These are phyloP conservation scores for Zoanthus sansibaricus DNA, from an alignment of 92 coral and sea anemone species.

Conservation along the genomic window DNA sequence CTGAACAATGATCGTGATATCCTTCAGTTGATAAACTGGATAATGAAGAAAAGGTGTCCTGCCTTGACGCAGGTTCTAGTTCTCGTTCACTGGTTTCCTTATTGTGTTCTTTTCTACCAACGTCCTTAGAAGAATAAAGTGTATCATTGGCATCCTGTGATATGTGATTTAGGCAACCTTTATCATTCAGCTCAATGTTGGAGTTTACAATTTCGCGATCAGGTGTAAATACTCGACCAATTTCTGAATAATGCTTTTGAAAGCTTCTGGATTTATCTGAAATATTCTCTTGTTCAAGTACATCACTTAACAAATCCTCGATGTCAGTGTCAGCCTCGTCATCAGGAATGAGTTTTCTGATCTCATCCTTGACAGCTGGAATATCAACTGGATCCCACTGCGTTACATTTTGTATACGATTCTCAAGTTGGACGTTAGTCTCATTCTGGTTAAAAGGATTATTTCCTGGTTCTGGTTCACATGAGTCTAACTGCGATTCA, in stretches of 20 bases:
- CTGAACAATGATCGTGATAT: constrained; percentile 48
- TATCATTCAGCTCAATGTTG: constrained; percentile 11
- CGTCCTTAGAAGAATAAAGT: background rate
- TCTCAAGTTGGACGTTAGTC: background rate
- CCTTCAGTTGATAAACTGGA: constrained; percentile 50
- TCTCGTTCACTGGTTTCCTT: background rate
- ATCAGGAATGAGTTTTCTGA: background rate
- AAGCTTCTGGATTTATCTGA: constrained; percentile 1
- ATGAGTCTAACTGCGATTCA: constrained; percentile 39
- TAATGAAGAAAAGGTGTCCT: constrained; percentile 34
- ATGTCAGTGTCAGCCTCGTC: constrained; percentile 67
- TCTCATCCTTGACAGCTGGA: background rate
- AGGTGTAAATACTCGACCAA: constrained; percentile 22
- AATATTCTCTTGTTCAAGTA: constrained; percentile 45
- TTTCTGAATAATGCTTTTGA: background rate
- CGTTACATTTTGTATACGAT: background rate
- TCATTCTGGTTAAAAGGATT: background rate
- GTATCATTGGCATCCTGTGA: background rate
- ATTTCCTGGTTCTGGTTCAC: background rate
- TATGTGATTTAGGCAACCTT: background rate
- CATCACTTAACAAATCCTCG: constrained; percentile 72
- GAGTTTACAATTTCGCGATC: background rate
- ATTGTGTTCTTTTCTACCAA: background rate
- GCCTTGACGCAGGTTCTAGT: constrained; percentile 6
- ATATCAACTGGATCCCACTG: background rate